These are phyloP conservation scores for Thysanoteuthis rhombus DNA, from an alignment of 2,888 invertebrate species.

Conservation along the genomic window DNA sequence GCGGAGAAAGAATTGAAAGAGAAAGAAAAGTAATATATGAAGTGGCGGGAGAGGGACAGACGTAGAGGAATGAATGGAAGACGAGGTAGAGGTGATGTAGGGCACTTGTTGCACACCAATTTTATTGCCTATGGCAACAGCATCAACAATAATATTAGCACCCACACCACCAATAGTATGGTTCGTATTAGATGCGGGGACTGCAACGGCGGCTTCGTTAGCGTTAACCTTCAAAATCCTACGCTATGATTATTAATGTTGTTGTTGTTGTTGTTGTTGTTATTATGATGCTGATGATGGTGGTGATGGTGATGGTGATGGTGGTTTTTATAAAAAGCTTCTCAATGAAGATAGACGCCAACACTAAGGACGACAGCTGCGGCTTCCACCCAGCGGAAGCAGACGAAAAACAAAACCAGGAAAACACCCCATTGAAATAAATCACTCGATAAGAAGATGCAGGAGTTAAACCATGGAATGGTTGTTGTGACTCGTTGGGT, in stretches of 20 bases:
- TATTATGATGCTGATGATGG: too few species aligned
- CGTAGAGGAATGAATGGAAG: background rate
- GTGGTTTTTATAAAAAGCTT: background rate
- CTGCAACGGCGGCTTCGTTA: background rate
- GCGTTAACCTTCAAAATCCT: constrained; percentile 12
- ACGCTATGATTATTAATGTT: background rate
- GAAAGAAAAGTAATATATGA: too few species aligned
- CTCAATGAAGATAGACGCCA: background rate
- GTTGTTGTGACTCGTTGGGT: too few species aligned
- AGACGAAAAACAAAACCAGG: background rate
- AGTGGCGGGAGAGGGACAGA: too few species aligned
- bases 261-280: background rate
- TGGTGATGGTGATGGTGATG: too few species aligned
- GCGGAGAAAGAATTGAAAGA: too few species aligned
- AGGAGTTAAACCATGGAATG: too few species aligned
- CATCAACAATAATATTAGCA: background rate
- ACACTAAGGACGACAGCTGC: background rate
- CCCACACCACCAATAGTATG: background rate
- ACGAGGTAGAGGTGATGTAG: background rate
- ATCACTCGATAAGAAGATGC: too few species aligned
- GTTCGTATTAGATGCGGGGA: background rate
- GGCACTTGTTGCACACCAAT: background rate
- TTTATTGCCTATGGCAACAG: background rate
- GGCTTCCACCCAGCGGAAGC: background rate
- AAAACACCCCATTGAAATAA: too few species aligned